Conservation (phyloP, 2,797 vertebrate species). For the Pagetopsis macropterus region DNA sequence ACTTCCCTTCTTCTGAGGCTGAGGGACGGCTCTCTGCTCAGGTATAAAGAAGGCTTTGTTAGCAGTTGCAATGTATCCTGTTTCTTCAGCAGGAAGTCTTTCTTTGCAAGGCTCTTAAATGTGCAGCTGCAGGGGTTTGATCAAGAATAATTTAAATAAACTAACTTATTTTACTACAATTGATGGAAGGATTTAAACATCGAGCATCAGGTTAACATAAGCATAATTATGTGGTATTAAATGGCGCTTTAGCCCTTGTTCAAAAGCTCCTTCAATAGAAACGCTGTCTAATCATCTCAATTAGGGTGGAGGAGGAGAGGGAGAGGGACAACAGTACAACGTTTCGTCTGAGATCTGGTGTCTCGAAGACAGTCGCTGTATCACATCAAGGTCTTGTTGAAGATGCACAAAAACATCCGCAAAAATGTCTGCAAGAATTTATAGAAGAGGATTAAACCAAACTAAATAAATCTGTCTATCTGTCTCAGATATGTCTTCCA, state of each 20-base stretch:
- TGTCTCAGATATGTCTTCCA: constrained; percentile 79
- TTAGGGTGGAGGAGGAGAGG: constrained; percentile 36
- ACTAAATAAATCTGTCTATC: constrained; percentile 12
- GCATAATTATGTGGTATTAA: background rate
- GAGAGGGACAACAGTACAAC: constrained; percentile 28
- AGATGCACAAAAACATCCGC: background rate
- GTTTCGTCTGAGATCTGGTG: constrained; percentile 83
- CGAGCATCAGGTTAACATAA: background rate
- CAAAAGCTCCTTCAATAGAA: background rate
- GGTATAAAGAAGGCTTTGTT: constrained; percentile 70
- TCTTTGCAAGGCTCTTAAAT: background rate
- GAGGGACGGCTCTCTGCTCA: constrained; percentile 37
- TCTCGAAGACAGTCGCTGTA: constrained; percentile 70
- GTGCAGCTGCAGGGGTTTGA: background rate
- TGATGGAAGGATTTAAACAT: background rate
- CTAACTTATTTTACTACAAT: background rate
- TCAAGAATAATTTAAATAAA: background rate
- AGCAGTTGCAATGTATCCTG: background rate
- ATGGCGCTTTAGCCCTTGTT: background rate
- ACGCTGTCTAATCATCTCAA: background rate
- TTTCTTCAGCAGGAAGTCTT: background rate
- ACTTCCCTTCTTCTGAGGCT: constrained; percentile 69
- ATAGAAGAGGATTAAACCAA: background rate
- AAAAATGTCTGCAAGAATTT: background rate
- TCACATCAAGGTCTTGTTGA: constrained; percentile 72